phyloP scores from a whole-genome alignment of 2,797 vertebrate genomes.

The Prunella strophiata region DNA sequence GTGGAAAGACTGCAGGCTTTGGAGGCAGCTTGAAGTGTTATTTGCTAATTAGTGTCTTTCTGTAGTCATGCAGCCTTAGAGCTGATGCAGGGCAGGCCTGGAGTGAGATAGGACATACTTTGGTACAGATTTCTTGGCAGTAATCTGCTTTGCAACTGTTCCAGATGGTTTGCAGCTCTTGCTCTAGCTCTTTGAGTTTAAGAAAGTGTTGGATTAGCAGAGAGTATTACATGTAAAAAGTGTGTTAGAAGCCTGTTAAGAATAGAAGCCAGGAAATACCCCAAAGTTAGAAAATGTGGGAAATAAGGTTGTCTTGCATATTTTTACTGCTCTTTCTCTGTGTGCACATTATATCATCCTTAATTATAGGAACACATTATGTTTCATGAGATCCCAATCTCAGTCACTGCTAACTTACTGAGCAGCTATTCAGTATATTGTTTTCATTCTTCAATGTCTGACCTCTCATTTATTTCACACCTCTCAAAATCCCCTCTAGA shows the following conservation, averaged over 20 bases:
- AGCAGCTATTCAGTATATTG: neutral
- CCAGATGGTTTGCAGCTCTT: neutral
- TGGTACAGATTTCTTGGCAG: neutral
- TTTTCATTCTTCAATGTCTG: neutral
- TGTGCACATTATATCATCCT: neutral
- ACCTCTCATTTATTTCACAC: neutral
- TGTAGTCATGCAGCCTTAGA: neutral
- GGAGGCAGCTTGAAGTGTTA: neutral
- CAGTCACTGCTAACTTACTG: neutral
- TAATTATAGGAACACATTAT: conserved; percentile 5
- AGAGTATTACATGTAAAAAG: neutral
- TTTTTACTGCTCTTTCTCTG: conserved; percentile 27
- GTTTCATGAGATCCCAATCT: neutral
- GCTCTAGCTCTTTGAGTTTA: neutral
- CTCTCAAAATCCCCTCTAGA: neutral
- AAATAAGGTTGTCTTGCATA: neutral
- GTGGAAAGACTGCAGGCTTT: neutral
- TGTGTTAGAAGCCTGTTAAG: neutral
- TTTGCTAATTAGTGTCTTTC: neutral
- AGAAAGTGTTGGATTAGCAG: neutral
- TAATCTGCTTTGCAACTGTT: neutral
- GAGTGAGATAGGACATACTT: neutral
- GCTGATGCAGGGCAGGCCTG: neutral
- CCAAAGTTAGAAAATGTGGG: neutral
- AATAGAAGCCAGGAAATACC: neutral